phyloP scores from a whole-genome alignment of 2,797 vertebrate species.

The Huso huso region DNA sequence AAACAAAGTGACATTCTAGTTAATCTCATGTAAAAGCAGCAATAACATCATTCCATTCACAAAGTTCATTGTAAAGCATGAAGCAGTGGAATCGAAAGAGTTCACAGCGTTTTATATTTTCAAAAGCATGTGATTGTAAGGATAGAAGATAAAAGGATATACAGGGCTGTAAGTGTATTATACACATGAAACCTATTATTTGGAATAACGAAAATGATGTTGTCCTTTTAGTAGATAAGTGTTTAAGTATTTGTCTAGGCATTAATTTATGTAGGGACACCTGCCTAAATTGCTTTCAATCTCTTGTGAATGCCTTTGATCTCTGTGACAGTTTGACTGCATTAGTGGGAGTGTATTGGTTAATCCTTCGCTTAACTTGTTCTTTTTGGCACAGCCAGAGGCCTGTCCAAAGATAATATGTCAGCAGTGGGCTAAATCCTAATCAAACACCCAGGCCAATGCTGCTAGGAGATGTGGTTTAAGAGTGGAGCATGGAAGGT shows the following conservation, averaged over 20 bases:
- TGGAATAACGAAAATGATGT: constrained; percentile 25
- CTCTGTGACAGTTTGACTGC: constrained; percentile 76
- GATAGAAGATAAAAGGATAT: background rate
- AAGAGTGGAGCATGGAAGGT: constrained; percentile 37
- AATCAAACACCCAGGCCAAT: constrained; percentile 73
- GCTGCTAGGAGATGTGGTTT: constrained; percentile 55
- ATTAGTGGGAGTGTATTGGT: constrained; percentile 71
- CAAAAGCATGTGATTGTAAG: background rate
- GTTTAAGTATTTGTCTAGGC: constrained; percentile 37
- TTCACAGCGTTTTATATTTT: background rate
- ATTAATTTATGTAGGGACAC: constrained; percentile 62
- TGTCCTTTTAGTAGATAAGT: constrained; percentile 48
- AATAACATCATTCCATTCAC: constrained; percentile 29
- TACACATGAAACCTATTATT: constrained; percentile 23
- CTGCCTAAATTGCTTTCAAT: constrained; percentile 77
- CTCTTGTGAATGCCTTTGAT: constrained; percentile 74
- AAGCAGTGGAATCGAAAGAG: constrained; percentile 4
- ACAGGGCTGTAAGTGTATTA: constrained; percentile 16
- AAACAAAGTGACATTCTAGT: constrained; percentile 46
- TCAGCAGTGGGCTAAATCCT: constrained; percentile 79
- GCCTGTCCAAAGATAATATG: constrained; percentile 82
- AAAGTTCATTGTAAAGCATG: constrained; percentile 1
- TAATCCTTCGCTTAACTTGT: constrained; percentile 83
- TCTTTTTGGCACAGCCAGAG: constrained; percentile 78
- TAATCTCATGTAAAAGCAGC: constrained; percentile 44